phyloP scores from a whole-genome alignment of 2,888 invertebrate genomes.

The Protophormia terraenovae region DNA sequence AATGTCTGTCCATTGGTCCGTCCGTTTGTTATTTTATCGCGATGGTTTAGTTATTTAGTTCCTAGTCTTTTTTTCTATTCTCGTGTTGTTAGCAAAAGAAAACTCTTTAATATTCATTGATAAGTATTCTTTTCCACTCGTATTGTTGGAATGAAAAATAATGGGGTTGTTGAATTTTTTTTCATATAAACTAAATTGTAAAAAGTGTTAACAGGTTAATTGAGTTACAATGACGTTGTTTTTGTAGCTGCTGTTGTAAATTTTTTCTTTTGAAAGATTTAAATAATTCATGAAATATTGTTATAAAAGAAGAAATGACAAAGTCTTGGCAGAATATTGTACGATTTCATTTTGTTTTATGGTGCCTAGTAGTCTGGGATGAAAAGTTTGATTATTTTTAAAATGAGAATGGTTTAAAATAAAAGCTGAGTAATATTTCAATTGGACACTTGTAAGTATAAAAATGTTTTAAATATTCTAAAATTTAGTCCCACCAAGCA shows the following conservation, averaged over 20 bases:
- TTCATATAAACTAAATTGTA: slow-evolving; percentile 15
- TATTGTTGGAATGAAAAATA: not conserved
- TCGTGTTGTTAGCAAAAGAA: not conserved
- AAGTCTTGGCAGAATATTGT: not conserved
- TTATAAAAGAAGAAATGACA: not conserved
- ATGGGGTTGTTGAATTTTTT: slow-evolving; percentile 28
- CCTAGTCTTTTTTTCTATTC: slow-evolving; percentile 27
- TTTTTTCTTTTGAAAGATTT: slow-evolving; percentile 1
- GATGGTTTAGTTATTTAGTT: slow-evolving; percentile 68
- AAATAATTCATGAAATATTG: slow-evolving; percentile 33
- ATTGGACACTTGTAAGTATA: too few species aligned
- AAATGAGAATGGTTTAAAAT: not conserved
- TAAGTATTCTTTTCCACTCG: slow-evolving; percentile 42
- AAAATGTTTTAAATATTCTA: too few species aligned
- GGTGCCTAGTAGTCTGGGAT: slow-evolving; percentile 34
- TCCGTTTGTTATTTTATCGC: slow-evolving; percentile 41
- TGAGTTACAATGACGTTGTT: slow-evolving; percentile 56
- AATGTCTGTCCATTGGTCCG: not conserved
- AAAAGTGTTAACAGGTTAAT: slow-evolving; percentile 67
- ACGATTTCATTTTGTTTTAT: not conserved
- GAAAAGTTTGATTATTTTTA: not conserved
- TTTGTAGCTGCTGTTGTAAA: not conserved
- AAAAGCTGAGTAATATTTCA: too few species aligned
- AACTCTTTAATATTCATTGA: slow-evolving; percentile 66
- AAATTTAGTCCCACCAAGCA: too few species aligned